Evolutionary conservation across 2,113 vertebrate genomes (phyloP).

Genomic region (Sinocyclocheilus maitianheensis): DNA sequence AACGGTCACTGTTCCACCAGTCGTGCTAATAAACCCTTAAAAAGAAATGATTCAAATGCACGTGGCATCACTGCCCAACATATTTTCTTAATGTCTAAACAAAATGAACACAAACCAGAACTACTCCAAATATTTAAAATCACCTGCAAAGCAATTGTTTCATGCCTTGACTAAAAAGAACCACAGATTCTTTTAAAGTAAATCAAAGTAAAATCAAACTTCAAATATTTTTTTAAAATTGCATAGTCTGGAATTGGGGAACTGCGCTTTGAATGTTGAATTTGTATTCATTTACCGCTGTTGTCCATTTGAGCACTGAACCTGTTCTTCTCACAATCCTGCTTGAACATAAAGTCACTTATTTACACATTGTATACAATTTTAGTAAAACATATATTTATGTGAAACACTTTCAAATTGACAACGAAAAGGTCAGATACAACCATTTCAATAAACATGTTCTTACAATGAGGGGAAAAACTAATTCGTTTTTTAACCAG

Average conservation of each 20-base stretch:
- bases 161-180: not conserved
- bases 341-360: not conserved
- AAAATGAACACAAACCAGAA: not conserved
- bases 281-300: conserved; percentile 60
- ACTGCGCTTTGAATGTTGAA: conserved; percentile 69
- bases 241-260: conserved; percentile 86
- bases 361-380: no score
- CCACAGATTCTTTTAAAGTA: no score
- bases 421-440: no score
- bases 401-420: no score
- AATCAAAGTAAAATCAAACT: not conserved
- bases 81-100: not conserved
- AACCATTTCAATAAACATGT: no score
- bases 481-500: no score
- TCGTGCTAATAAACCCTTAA: not conserved
- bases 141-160: not conserved
- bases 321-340: conserved; percentile 61
- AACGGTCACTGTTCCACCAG: not conserved
- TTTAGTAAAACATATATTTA: no score
- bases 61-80: not conserved
- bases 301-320: conserved; percentile 38
- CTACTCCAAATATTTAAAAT: not conserved
- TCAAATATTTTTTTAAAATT: conserved; percentile 56
- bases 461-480: no score
- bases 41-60: not conserved